Base-by-base conservation (phyloP, 2,797 vertebrate species). In the Malurus leucopterus region DNA sequence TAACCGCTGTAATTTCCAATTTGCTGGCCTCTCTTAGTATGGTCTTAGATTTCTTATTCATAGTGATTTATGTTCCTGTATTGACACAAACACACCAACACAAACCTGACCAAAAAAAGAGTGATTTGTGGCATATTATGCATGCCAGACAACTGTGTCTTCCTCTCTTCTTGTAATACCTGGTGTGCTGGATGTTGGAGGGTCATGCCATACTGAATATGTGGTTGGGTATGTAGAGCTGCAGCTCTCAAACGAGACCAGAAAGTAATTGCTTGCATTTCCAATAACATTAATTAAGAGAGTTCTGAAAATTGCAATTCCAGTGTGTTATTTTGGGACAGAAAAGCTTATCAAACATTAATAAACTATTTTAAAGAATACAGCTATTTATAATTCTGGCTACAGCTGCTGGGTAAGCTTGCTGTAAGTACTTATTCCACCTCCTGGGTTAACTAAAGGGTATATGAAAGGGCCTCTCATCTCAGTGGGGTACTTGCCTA, bases 81-180 rank as follows among this genome's bases (percentile, higher is more conserved):
- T 86, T 77, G 73, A 73, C 74, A 85, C 61, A 86, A 89, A 80
- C 47, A n/a, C 53, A 68, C 70, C 79, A 61, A 70, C 84, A 92
- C 77, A 85, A 8, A 86, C 88, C 79, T 90, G 89, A 75, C 80
- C 57, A 90, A 62, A 84, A 55, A 89, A 90, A 84, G 51, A 67
- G 5, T 49, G 40, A 88, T 90, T 95, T 86, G 79, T 75, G 77
- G 49, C 61, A 3, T 77, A 41, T 12, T 29, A 21, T 86, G 20
- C 14, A 9, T 74, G 43, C 54, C 70, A 87, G 55, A 40, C 6
- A 14, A 36, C 43, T 71, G 11, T 44, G 68, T 63, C 43, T 53
- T 71, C 27, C n/a, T 85, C 75, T 90, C 0, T 84, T 57, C 36
- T 72, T 73, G 8, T 46, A 7, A 59, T 69, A 40, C 26, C 21